Conservation (phyloP, 1,140 invertebrate genomes). For the Listronotus oregonensis region DNA sequence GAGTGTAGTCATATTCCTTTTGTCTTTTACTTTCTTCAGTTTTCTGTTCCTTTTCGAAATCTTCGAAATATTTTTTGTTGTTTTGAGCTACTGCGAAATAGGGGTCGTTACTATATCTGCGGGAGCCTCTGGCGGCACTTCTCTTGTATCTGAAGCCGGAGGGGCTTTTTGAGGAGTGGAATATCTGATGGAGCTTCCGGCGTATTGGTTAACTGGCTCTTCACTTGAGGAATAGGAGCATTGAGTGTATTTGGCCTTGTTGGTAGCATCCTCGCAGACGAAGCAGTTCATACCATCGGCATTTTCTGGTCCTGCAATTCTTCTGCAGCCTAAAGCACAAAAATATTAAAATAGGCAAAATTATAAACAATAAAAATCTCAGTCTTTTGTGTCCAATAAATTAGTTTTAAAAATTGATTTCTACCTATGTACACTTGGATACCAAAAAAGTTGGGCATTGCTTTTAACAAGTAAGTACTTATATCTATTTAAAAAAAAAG, state of each 20-base stretch:
- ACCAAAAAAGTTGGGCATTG: no score
- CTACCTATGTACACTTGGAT: no score
- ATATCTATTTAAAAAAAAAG: no score
- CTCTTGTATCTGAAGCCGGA: conserved; percentile 44
- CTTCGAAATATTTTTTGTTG: conserved; percentile 41
- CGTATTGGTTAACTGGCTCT: conserved; percentile 51
- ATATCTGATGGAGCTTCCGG: conserved; percentile 48
- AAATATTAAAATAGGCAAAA: conserved; percentile 3
- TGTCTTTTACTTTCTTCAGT: conserved; percentile 43
- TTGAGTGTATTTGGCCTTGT: conserved; percentile 58
- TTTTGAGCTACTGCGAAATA: conserved; percentile 47
- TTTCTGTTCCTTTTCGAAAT: conserved; percentile 41
- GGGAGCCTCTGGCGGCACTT: conserved; percentile 33
- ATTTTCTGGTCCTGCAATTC: conserved; percentile 42
- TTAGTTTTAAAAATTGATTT: no score
- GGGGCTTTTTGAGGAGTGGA: conserved; percentile 39
- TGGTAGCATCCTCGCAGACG: conserved; percentile 59
- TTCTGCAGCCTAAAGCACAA: conserved; percentile 42
- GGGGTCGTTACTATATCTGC: conserved; percentile 43
- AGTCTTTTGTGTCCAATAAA: no score
- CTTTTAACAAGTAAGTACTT: no score
- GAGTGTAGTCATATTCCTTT: conserved; percentile 40
- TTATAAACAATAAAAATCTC: no score
- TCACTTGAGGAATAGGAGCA: conserved; percentile 57
- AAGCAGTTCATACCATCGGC: conserved; percentile 58